Conservation (phyloP, 35 echinoderm and acorn worm species). For the Anneissia japonica region DNA sequence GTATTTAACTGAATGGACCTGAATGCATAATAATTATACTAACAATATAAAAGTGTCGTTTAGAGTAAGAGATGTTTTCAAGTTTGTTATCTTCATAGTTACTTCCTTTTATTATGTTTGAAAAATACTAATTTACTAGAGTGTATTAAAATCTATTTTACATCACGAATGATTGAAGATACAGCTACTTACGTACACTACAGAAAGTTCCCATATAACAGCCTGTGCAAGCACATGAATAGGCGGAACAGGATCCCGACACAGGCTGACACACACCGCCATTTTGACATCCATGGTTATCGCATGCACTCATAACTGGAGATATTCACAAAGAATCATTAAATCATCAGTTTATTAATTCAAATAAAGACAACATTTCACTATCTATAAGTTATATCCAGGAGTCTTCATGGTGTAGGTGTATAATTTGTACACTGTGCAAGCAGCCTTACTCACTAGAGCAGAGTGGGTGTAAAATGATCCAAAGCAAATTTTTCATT, state of each 20-base stretch:
- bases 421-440: too few species aligned
- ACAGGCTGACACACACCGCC: constrained; percentile 11
- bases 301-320: constrained; percentile 30
- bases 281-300: constrained; percentile 20
- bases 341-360: not conserved
- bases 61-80: too few species aligned
- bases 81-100: too few species aligned
- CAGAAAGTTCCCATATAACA: constrained; percentile 62
- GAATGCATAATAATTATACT: too few species aligned
- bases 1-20: too few species aligned
- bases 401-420: not conserved
- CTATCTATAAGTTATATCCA: constrained; percentile 6
- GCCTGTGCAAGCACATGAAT: constrained; percentile 56
- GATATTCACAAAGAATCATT: not conserved
- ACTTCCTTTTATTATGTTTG: too few species aligned
- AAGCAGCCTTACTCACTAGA: too few species aligned
- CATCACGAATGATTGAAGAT: not conserved
- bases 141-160: too few species aligned
- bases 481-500: too few species aligned
- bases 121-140: too few species aligned
- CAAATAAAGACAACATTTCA: not conserved
- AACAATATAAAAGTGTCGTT: too few species aligned
- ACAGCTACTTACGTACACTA: constrained; percentile 66
- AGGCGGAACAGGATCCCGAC: constrained; percentile 46
- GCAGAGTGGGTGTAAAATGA: too few species aligned